These are phyloP conservation scores for Gallirallus australis DNA, from an alignment of 2,797 vertebrate species.

Conservation along the genomic window DNA sequence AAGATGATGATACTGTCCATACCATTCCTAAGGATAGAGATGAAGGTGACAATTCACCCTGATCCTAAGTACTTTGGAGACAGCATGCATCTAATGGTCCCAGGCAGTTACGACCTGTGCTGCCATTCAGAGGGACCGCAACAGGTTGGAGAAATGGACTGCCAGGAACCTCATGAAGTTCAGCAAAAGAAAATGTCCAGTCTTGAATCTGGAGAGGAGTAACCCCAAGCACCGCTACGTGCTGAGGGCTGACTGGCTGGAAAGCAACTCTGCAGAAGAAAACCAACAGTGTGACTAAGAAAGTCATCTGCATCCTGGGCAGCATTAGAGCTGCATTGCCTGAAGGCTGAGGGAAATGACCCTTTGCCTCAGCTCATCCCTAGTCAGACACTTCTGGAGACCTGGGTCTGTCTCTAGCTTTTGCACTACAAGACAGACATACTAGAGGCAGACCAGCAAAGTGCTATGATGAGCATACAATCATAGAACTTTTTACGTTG, in stretches of 20 bases:
- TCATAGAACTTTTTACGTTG: no score
- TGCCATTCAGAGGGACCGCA: neutral
- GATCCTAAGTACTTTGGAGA: neutral
- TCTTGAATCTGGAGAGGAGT: neutral
- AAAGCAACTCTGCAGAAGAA: neutral
- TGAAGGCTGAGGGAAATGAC: neutral
- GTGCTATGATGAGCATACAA: neutral
- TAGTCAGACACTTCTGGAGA: neutral
- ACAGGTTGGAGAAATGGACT: neutral
- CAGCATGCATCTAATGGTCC: neutral
- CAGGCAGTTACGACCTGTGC: neutral
- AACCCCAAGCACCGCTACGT: neutral
- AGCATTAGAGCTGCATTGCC: fast-evolving
- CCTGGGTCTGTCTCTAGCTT: neutral
- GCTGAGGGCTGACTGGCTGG: neutral
- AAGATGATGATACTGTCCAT: neutral
- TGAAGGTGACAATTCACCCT: neutral
- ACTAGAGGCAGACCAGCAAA: neutral
- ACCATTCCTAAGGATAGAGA: neutral
- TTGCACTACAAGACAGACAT: neutral
- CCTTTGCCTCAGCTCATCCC: neutral
- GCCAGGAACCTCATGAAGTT: neutral
- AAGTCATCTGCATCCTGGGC: neutral
- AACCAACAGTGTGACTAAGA: neutral
- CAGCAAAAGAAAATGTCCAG: neutral